Conservation (phyloP, 35 echinoderm and acorn worm genomes). For the Ophiothrix spiculata region DNA sequence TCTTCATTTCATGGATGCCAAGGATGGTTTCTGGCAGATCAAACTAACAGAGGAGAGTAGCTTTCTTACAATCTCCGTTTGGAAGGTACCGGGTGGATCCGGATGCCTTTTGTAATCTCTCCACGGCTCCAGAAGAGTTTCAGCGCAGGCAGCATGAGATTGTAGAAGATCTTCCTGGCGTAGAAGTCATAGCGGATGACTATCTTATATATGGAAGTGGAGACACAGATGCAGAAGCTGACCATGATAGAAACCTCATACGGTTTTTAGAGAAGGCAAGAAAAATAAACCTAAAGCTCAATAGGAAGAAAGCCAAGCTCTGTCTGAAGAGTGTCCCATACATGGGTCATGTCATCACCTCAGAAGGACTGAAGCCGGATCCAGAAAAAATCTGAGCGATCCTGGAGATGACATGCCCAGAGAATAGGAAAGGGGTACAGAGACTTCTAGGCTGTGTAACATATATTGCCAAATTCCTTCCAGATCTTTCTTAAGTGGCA, state of each 20-base stretch:
- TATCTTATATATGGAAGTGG: conserved; percentile 49
- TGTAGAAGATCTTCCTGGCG: conserved; percentile 29
- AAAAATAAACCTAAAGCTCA: conserved; percentile 57
- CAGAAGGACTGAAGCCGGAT: conserved; percentile 30
- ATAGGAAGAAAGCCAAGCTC: conserved; percentile 39
- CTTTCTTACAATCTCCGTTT: conserved; percentile 42
- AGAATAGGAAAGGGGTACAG: conserved; percentile 40
- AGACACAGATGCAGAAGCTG: not conserved
- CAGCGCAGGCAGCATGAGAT: conserved; percentile 55
- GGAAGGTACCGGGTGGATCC: conserved; percentile 46
- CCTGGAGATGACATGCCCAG: conserved; percentile 35
- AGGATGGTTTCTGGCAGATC: conserved; percentile 38
- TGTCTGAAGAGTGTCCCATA: conserved; percentile 45
- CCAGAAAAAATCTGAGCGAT: conserved; percentile 41
- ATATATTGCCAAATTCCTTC: conserved; percentile 57
- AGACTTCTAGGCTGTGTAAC: conserved; percentile 47
- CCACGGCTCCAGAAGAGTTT: conserved; percentile 52
- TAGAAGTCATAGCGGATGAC: conserved; percentile 46
- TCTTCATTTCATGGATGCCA: conserved; percentile 47
- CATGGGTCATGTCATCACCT: conserved; percentile 49
- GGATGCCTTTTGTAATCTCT: conserved; percentile 56
- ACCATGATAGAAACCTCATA: conserved; percentile 45
- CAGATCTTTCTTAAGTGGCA: conserved; percentile 50
- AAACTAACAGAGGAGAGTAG: conserved; percentile 42
- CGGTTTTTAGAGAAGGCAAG: conserved; percentile 31